A percentile compares a stretch with the other conserved stretches of the same genome.
Evolutionary conservation across 2,888 invertebrate genomes (phyloP).

Genomic region (Caenorhabditis angaria): DNA sequence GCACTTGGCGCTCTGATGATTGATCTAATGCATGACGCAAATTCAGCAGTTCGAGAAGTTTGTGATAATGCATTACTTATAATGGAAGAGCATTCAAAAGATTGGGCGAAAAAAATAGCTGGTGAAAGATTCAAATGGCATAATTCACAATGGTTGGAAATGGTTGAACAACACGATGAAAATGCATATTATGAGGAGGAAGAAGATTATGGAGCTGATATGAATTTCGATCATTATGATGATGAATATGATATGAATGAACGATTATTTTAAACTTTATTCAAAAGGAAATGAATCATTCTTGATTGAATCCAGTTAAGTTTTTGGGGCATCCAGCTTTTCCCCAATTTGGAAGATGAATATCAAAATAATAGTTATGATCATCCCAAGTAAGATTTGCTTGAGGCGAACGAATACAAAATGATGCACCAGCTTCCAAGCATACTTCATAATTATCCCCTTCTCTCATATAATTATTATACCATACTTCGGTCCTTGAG

Average conservation of each 20-base stretch:
- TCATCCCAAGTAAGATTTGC: background rate
- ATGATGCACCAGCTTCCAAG: constrained; percentile 23
- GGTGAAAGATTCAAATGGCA: constrained; percentile 95
- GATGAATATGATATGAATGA: constrained; percentile 40
- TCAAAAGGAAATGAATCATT: background rate
- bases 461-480: constrained; percentile 27
- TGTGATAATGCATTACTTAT: constrained; percentile 94
- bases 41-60: constrained; percentile 79
- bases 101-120: constrained; percentile 92
- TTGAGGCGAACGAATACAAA: constrained; percentile 13
- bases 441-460: constrained; percentile 21
- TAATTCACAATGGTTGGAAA: constrained; percentile 96
- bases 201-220: constrained; percentile 44
- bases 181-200: constrained; percentile 16
- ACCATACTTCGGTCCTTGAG: constrained; percentile 34
- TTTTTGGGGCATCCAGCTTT: constrained; percentile 30
- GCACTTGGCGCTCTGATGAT: constrained; percentile 94
- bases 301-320: constrained; percentile 13
- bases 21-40: constrained; percentile 94
- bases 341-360: constrained; percentile 20
- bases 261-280: constrained; percentile 25
- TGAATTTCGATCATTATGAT: constrained; percentile 48
- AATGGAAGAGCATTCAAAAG: constrained; percentile 86
- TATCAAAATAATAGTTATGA: constrained; percentile 28
- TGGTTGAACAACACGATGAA: constrained; percentile 78